Base-by-base conservation (phyloP, 1,140 invertebrate genomes). In the Neodiprion fabricii region DNA sequence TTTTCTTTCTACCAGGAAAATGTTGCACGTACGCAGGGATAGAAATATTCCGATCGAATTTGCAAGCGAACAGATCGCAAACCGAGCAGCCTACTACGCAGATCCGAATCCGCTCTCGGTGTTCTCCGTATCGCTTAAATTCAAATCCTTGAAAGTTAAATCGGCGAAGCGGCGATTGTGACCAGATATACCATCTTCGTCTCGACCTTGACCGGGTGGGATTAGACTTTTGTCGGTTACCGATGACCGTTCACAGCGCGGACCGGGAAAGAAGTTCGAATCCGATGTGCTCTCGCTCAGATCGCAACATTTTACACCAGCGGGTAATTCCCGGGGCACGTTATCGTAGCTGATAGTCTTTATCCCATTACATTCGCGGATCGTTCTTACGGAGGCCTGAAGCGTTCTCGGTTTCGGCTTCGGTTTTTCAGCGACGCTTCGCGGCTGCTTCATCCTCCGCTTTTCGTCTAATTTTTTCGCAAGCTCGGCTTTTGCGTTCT, bases 261-360 rank as follows among this genome's bases (percentile, higher is more conserved):
- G 68, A 70, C 9, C 4, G 28, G 17, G 48, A 47, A 48, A n/a
- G 0, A 9, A 9, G 28, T 71, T 48, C 70, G 14, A 48, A 47
- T 71, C 48, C 7, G 11, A 48, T 2, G 17, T 73, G 50, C 66
- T 78, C 1, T 77, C 78, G 40, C 71, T 81, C 40, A 81, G 71
- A 49, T 47, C 71, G 7, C 67, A 9, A n/a, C 49, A 48, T 53
- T 71, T 75, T 0, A 77, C 61, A 7, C 66, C 69, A 9, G 21
- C 28, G 3, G 71, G 66, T 47, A 78, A 53, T 21, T 76, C 49
- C 9, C 9, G 65, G 7, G 69, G 48, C 0, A 75, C 2, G 9
- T 48, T 28, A 69, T 83, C 76, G 48, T 80, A 83, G 75, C 75
- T 85, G 14, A 82, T 66, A 2, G 83, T 83, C 23, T 66, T 80